phyloP scores from a whole-genome alignment of 2,113 vertebrate genomes.

The Mobula hypostoma region DNA sequence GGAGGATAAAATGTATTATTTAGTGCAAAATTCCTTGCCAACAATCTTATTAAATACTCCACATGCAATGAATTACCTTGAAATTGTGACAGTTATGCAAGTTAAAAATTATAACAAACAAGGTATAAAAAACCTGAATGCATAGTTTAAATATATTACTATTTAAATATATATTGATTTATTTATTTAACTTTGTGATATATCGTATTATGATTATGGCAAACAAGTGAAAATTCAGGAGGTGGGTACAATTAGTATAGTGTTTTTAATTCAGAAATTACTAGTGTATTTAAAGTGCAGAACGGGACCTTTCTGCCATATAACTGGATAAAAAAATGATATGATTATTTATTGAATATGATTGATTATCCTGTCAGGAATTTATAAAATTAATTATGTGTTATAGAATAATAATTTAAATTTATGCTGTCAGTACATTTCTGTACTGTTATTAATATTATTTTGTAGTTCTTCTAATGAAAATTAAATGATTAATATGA shows the following conservation, averaged over 20 bases:
- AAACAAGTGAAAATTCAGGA: neutral
- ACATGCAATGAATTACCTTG: neutral
- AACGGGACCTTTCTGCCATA: neutral
- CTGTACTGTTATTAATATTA: constrained; percentile 29
- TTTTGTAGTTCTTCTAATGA: constrained; percentile 31
- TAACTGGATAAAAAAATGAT: constrained; percentile 18
- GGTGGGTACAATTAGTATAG: neutral
- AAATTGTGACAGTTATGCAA: neutral
- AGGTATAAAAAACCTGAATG: neutral
- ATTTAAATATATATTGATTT: no score
- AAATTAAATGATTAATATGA: constrained; percentile 36
- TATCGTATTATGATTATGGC: neutral
- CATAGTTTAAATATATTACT: neutral
- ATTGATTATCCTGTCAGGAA: constrained; percentile 32
- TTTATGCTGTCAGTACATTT: constrained; percentile 16
- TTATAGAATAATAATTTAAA: constrained; percentile 33
- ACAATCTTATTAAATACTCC: neutral
- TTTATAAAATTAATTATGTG: constrained; percentile 26
- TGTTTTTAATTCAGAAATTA: neutral
- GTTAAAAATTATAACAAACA: neutral
- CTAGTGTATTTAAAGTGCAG: neutral
- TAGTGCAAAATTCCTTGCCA: neutral
- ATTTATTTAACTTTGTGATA: no score
- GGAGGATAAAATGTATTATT: neutral
- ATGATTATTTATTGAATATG: constrained; percentile 30